These are phyloP conservation scores for Aurelia aurita DNA, from an alignment of 30 jellyfish, hydroid and myxozoan species.

Conservation along the genomic window DNA sequence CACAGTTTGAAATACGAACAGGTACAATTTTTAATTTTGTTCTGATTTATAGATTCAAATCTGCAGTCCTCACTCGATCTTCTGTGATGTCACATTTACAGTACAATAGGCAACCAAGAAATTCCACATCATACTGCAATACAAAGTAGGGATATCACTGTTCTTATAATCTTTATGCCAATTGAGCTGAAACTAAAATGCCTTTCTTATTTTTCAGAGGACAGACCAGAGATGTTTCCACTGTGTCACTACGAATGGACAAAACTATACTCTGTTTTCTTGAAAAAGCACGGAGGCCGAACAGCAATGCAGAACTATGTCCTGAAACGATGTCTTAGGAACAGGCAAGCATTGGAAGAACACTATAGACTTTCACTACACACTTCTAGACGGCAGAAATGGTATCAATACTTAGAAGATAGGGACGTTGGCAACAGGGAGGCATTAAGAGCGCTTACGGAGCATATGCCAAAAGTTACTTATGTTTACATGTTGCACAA, in stretches of 20 bases:
- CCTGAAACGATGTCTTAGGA: conserved; percentile 87
- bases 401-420: conserved; percentile 95
- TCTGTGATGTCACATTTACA: too few relatives aligned
- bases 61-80: too few relatives aligned
- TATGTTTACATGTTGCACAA: conserved; percentile 89
- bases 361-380: conserved; percentile 92
- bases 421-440: conserved; percentile 94
- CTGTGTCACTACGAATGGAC: conserved; percentile 98
- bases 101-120: too few relatives aligned
- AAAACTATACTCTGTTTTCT: conserved; percentile 78
- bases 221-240: conserved; percentile 92
- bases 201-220: conserved; percentile 33
- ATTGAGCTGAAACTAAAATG: not conserved
- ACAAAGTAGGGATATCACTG: too few relatives aligned
- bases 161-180: too few relatives aligned
- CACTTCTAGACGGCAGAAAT: conserved; percentile 93
- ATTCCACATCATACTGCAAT: too few relatives aligned
- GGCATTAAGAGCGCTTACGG: conserved; percentile 91
- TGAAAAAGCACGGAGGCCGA: conserved; percentile 88
- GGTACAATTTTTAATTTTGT: too few relatives aligned
- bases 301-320: conserved; percentile 89
- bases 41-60: too few relatives aligned
- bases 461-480: conserved; percentile 96
- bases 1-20: too few relatives aligned
- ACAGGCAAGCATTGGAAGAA: conserved; percentile 95